These are phyloP conservation scores for Parauchenoglanis ngamensis DNA, from an alignment of 2,797 vertebrate species.

Conservation along the genomic window DNA sequence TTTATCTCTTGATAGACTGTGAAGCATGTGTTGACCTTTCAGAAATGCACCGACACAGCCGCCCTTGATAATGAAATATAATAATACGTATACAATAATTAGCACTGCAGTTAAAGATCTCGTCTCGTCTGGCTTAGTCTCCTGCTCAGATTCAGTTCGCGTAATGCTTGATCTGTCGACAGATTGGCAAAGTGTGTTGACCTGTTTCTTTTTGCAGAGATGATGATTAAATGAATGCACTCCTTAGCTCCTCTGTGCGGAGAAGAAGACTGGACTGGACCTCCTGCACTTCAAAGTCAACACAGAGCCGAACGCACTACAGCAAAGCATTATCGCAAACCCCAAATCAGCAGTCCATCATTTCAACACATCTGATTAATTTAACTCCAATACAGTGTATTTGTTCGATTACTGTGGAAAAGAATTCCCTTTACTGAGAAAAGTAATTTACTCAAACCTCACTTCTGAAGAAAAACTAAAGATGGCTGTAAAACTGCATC, in stretches of 20 bases:
- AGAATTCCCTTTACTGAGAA: neutral
- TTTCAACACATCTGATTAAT: neutral
- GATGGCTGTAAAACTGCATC: no score
- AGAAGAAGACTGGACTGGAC: neutral
- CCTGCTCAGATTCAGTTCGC: neutral
- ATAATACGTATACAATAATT: neutral
- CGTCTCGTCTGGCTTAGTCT: neutral
- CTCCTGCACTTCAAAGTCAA: neutral
- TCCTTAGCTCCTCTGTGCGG: neutral
- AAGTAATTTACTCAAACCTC: no score
- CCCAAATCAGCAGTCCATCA: neutral
- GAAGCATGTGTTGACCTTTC: constrained; percentile 28
- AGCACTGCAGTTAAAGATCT: neutral
- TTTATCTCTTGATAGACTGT: constrained; percentile 6
- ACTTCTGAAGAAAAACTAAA: no score
- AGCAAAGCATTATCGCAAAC: neutral
- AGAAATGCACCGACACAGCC: neutral
- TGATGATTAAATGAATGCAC: neutral
- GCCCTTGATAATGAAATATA: neutral
- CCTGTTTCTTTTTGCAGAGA: neutral
- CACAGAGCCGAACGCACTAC: neutral
- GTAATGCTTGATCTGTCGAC: neutral
- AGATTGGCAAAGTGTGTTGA: constrained; percentile 3
- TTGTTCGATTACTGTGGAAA: neutral
- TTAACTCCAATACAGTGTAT: neutral